Evolutionary conservation across 64 coral and sea anemone species (phyloP).

Genomic region (Dendronephthya gigantea): DNA sequence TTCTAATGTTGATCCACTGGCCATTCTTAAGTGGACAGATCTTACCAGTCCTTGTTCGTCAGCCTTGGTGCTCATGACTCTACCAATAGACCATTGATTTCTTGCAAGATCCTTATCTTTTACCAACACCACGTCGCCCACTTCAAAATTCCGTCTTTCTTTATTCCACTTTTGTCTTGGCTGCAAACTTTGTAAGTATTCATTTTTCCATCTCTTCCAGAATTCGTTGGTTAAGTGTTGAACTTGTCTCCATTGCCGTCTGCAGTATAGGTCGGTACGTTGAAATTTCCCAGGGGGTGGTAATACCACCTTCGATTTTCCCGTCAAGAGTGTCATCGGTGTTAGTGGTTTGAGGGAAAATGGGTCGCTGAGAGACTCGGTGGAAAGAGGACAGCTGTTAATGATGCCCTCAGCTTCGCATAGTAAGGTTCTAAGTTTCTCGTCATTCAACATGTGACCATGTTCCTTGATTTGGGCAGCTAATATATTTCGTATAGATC

Average conservation of each 20-base stretch:
- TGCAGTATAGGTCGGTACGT: neutral
- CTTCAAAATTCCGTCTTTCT: conserved; percentile 3
- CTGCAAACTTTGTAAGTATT: neutral
- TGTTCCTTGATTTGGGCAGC: neutral
- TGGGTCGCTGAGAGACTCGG: neutral
- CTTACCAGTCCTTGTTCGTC: neutral
- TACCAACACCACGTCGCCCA: neutral
- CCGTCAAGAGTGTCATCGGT: neutral
- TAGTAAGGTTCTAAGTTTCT: neutral
- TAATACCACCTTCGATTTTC: neutral
- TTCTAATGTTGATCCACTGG: neutral
- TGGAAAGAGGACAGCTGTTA: neutral
- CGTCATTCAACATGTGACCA: neutral
- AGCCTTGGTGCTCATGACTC: neutral
- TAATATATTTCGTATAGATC: neutral
- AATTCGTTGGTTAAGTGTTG: neutral
- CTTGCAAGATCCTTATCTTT: neutral
- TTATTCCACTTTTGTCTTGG: neutral
- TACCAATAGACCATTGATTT: neutral
- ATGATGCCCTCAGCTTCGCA: neutral
- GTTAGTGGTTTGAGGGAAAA: neutral
- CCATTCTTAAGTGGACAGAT: neutral
- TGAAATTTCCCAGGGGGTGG: neutral
- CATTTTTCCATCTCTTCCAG: neutral
- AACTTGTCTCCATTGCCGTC: neutral